phyloP scores from a whole-genome alignment of 2,797 vertebrate genomes.

The Bufotes viridis region DNA sequence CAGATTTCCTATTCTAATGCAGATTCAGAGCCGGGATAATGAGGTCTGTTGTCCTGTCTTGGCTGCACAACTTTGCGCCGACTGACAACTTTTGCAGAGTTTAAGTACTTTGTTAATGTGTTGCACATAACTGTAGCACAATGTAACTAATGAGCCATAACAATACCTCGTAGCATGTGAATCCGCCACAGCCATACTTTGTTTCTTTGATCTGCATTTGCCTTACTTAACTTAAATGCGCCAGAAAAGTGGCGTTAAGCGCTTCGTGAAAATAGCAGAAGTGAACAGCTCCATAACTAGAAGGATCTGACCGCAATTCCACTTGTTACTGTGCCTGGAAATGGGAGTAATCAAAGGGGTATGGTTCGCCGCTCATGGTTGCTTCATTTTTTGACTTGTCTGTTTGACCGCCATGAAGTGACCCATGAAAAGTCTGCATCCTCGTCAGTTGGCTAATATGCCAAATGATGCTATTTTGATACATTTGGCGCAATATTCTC shows the following conservation, averaged over 20 bases:
- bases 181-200: background rate
- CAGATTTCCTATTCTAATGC: background rate
- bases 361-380: no score
- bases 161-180: background rate
- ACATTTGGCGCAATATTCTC: background rate
- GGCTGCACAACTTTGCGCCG: background rate
- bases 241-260: background rate
- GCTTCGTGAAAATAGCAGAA: no score
- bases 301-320: no score
- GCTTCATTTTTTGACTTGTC: background rate
- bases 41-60: background rate
- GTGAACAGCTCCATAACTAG: no score
- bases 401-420: no score
- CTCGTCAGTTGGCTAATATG: background rate
- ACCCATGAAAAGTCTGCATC: no score
- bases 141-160: background rate
- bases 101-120: background rate
- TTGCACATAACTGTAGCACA: background rate
- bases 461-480: background rate
- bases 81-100: background rate
- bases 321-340: no score
- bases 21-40: background rate
- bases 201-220: no score
- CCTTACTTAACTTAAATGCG: no score
- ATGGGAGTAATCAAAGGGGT: no score